phyloP scores from a whole-genome alignment of 1,140 invertebrate species.

The fruit fly (Drosophila melanogaster) region Release_6_plus_ISO1_MT NC_004354.4:1553501-1554000 shows the following conservation, averaged over 20 bases:
- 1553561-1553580: neutral
- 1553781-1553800: conserved; percentile 59
- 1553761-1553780: conserved; percentile 29
- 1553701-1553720: conserved; percentile 38
- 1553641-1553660: neutral
- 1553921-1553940: neutral
- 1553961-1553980: conserved; percentile 3
- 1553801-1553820: conserved; percentile 46
- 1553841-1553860: neutral
- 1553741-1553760: conserved; percentile 9
- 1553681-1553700: conserved; percentile 7
- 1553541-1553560: neutral
- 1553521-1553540: neutral
- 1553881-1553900: conserved; percentile 23
- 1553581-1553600: neutral
- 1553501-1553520: neutral
- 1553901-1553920: conserved; percentile 5
- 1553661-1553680: neutral
- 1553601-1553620: neutral
- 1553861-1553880: conserved; percentile 16
- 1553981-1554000: conserved; percentile 28
- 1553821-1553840: conserved; percentile 3
- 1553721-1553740: conserved; percentile 27
- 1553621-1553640: neutral
- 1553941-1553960: conserved; percentile 17